These are phyloP conservation scores for Neodiprion virginianus DNA, from an alignment of 1,140 invertebrate genomes.

Conservation along the genomic window DNA sequence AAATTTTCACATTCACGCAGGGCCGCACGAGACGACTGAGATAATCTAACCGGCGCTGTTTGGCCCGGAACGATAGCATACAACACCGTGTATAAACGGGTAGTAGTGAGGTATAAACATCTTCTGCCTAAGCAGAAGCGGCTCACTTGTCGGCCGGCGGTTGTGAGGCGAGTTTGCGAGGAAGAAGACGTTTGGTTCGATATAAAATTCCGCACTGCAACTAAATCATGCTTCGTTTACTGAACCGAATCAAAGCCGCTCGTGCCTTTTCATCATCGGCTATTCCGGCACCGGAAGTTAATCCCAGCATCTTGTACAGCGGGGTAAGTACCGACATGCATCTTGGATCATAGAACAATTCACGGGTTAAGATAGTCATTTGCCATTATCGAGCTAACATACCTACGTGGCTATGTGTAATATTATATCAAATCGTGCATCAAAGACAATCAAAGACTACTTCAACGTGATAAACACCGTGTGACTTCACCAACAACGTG, in stretches of 20 bases:
- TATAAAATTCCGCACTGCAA: not conserved
- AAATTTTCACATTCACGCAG: too few relatives aligned
- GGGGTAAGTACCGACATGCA: slow-evolving; percentile 61
- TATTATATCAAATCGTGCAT: slow-evolving; percentile 18
- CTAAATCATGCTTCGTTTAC: not conserved
- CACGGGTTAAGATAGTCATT: slow-evolving; percentile 23
- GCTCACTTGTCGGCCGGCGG: too few relatives aligned
- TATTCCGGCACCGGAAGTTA: slow-evolving; percentile 64
- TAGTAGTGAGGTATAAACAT: too few relatives aligned
- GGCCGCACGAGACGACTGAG: too few relatives aligned
- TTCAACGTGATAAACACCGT: slow-evolving; percentile 13
- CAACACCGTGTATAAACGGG: too few relatives aligned
- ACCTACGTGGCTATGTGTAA: slow-evolving; percentile 6
- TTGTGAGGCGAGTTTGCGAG: too few relatives aligned
- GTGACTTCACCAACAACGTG: slow-evolving; percentile 17
- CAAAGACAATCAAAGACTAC: too few relatives aligned
- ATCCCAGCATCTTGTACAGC: slow-evolving; percentile 70
- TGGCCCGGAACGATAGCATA: too few relatives aligned
- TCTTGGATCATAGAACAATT: slow-evolving; percentile 25
- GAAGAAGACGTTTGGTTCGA: too few relatives aligned
- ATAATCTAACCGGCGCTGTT: too few relatives aligned
- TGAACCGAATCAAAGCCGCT: not conserved
- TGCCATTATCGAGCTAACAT: slow-evolving; percentile 11
- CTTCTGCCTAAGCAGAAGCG: too few relatives aligned
- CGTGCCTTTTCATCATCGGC: slow-evolving; percentile 56